Evolutionary conservation across 1,140 invertebrate species (phyloP), one percentile per base, ranked within the genome.

Genomic region (Lepidurus apus): DNA sequence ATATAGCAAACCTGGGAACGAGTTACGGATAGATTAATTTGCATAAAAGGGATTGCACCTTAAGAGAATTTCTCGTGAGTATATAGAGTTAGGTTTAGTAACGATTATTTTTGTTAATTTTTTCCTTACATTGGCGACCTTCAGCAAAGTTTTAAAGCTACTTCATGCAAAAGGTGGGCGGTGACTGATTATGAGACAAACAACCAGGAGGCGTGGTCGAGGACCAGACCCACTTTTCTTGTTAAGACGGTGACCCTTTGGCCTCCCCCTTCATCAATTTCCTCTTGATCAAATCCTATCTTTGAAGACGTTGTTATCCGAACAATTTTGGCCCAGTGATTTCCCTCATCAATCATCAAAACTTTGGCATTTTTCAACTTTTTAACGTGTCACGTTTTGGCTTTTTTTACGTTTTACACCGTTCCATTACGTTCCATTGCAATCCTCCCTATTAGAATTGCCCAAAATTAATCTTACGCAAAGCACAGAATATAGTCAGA

Each of bases 101-200:
- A 34, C 34, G 34, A 34, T 34, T 34, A 4, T 34, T 34, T 34
- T 34, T 34, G 34, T 34, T 34, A 34, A 3, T 34, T 34, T 34
- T 3, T 3, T 3, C 34, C 34, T 34, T 4, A 34, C 34, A 34
- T 34, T 34, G 34, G 34, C 13, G 53, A 65, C 53, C 53, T 21
- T 65, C 21, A 11, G 53, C 21, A 65, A 65, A 21, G 17, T 65
- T 65, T 34, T 34, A 34, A 34, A 34, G 34, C 34, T 65, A 65
- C 53, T 65, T 65, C 7, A 65, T 7, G 53, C 10, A 9, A 5
- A 65, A 65, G 53, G 53, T n/a, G 17, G 53, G 21, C 53, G 53
- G 13, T 65, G 53, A 65, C 17, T 65, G 53, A 65, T 65, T 65
- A 65, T n/a, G n/a, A 65, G 53, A 65, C 53, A 65, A 65, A 65